A percentile compares a stretch with the other conserved stretches of the same genome.
Evolutionary conservation across 1,140 invertebrate genomes (phyloP).

Genomic region (Apis mellifera): DNA sequence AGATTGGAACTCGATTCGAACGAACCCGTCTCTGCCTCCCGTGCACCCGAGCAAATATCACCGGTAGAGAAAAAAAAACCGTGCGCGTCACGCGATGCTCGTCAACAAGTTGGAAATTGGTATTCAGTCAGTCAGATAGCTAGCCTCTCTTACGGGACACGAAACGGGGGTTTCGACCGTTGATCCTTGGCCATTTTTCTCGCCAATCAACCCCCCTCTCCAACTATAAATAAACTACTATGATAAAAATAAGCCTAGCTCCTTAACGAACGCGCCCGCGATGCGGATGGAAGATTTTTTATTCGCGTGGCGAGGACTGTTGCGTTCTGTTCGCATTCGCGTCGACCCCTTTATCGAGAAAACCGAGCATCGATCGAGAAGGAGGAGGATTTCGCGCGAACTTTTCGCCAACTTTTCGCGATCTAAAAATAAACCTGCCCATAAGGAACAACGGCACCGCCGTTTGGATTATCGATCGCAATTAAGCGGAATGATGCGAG

Average conservation of each 20-base stretch:
- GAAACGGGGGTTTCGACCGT: constrained; percentile 42
- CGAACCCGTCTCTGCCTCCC: neutral
- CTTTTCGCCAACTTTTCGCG: neutral
- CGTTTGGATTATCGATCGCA: constrained; percentile 29
- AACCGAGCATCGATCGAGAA: neutral
- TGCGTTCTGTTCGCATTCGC: neutral
- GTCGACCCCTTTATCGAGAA: neutral
- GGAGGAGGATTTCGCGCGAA: neutral
- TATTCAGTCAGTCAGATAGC: constrained; percentile 13
- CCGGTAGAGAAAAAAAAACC: constrained; percentile 24
- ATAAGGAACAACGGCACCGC: constrained; percentile 4
- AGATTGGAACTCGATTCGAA: constrained; percentile 19
- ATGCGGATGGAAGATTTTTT: constrained; percentile 7
- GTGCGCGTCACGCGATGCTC: constrained; percentile 64
- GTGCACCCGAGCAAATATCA: constrained; percentile 1
- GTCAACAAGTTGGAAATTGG: constrained; percentile 72
- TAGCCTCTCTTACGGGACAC: constrained; percentile 45
- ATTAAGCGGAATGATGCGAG: constrained; percentile 24
- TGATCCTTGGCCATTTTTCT: constrained; percentile 25
- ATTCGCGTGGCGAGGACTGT: neutral
- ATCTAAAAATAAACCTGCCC: neutral
- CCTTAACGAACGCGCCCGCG: neutral
- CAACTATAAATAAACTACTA: constrained; percentile 27
- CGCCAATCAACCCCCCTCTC: neutral
- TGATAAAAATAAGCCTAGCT: constrained; percentile 5